A percentile compares a stretch with the other conserved stretches of the same genome.
Evolutionary conservation across 2,888 invertebrate species (phyloP).

Genomic region (Drymonia ruficornis): DNA sequence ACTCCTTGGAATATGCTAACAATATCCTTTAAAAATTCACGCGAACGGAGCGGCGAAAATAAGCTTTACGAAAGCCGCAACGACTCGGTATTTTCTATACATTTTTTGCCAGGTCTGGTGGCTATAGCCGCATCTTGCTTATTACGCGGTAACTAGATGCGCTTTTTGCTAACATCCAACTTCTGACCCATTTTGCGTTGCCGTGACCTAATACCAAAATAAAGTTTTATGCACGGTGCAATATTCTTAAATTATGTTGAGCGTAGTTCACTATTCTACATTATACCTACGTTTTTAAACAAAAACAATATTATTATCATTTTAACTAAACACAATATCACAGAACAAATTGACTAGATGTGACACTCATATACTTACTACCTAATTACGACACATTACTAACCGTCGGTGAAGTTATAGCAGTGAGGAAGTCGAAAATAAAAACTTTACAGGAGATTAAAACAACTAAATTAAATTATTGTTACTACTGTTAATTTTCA

Average conservation of each 20-base stretch:
- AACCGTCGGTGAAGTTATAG: no score
- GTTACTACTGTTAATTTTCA: no score
- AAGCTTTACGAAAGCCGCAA: constrained; percentile 12
- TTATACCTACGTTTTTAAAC: no score
- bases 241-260: constrained; percentile 24
- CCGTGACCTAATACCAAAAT: constrained; percentile 36
- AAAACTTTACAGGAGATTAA: no score
- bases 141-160: constrained; percentile 31
- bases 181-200: constrained; percentile 40
- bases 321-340: neutral
- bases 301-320: no score
- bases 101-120: constrained; percentile 28
- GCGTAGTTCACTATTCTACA: constrained; percentile 22
- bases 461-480: no score
- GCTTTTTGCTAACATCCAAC: constrained; percentile 31
- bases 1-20: neutral
- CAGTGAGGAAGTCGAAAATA: no score
- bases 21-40: neutral
- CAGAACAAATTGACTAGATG: no score
- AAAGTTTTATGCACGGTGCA: constrained; percentile 26
- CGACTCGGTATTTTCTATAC: constrained; percentile 25
- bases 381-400: no score
- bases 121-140: constrained; percentile 29
- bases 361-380: no score
- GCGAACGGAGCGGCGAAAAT: neutral